Percentiles rank a stretch among this genome's conserved stretches.
Conservation (phyloP, 2,113 vertebrate genomes). For the Natator depressus region DNA sequence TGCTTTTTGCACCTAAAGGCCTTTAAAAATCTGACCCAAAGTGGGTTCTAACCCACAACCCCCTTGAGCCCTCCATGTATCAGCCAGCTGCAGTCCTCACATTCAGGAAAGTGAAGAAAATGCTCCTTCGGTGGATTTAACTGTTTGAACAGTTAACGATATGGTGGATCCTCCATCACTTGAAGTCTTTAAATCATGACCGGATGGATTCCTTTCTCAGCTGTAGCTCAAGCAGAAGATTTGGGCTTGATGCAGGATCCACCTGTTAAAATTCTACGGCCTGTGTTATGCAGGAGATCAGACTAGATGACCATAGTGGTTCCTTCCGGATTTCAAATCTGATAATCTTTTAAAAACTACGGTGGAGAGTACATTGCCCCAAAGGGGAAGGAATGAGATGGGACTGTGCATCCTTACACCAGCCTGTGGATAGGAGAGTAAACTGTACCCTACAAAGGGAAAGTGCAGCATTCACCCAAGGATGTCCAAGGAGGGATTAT, state of each 20-base stretch:
- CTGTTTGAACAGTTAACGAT: not conserved
- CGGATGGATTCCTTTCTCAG: not conserved
- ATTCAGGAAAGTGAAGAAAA: not conserved
- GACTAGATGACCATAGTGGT: not conserved
- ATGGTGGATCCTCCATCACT: not conserved
- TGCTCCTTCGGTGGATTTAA: not conserved
- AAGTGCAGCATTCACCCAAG: not conserved
- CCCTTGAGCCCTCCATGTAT: not conserved
- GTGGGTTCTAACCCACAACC: not conserved
- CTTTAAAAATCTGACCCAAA: not conserved
- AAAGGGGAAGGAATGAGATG: not conserved
- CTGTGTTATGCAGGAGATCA: not conserved
- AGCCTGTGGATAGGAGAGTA: not conserved
- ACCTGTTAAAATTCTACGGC: not conserved
- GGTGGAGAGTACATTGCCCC: accelerated
- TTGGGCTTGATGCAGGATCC: not conserved
- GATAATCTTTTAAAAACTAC: not conserved
- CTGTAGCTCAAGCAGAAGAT: not conserved
- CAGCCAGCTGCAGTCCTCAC: not conserved
- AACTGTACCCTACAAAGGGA: not conserved
- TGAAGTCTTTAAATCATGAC: not conserved
- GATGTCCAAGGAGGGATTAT: not conserved
- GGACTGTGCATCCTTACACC: not conserved
- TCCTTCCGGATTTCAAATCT: not conserved
- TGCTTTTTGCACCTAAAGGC: not conserved